Percentiles rank a stretch among this genome's conserved stretches.
These are phyloP conservation scores for Chloroceryle inda DNA, from an alignment of 2,797 vertebrate species.

Conservation along the genomic window DNA sequence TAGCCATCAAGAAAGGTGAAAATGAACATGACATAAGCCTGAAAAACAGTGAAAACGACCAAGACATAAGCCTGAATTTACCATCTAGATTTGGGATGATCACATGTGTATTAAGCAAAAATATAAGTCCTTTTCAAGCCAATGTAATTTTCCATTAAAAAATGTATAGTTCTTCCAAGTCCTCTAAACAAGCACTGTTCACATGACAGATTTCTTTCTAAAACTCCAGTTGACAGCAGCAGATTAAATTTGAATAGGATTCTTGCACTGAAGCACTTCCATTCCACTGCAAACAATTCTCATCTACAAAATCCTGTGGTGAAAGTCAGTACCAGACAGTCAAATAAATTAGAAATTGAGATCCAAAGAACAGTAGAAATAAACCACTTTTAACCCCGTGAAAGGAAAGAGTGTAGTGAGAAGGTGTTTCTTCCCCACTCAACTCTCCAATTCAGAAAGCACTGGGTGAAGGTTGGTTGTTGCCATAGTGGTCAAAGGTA, in stretches of 20 bases:
- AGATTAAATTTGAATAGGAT: neutral
- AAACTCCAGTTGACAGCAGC: neutral
- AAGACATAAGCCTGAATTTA: neutral
- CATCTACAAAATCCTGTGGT: neutral
- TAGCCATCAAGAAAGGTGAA: neutral
- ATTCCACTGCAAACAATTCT: neutral
- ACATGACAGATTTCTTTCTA: neutral
- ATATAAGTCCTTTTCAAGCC: neutral
- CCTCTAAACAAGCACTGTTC: neutral
- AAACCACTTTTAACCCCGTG: neutral
- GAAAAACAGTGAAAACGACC: neutral
- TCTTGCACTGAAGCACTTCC: neutral
- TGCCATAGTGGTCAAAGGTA: neutral
- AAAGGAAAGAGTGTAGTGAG: neutral
- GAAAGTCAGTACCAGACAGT: neutral
- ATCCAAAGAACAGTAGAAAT: neutral
- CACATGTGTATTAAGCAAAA: neutral
- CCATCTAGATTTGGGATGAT: neutral
- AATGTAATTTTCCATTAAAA: neutral
- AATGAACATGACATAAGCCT: accelerated
- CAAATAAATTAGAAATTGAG: neutral
- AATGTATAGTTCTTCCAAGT: neutral
- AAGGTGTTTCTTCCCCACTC: neutral
- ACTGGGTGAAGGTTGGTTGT: neutral
- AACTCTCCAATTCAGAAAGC: neutral